These are phyloP conservation scores for Azorinus chamasolen DNA, from an alignment of 2,888 invertebrate species.

Conservation along the genomic window DNA sequence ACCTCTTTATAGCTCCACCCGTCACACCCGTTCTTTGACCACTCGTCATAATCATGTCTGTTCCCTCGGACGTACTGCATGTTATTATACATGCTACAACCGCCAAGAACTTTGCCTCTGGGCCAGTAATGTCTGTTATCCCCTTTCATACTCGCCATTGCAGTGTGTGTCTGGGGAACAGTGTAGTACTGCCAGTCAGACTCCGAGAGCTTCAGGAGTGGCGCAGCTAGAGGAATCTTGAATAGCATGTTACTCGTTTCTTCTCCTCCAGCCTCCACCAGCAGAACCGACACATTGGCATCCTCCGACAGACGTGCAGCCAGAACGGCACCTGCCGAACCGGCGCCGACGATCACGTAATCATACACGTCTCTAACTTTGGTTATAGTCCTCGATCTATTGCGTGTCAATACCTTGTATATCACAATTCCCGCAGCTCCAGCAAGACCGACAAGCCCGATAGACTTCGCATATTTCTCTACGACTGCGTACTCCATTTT, in stretches of 20 bases:
- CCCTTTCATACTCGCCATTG: constrained; percentile 8
- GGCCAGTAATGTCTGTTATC: constrained; percentile 93
- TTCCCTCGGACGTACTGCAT: constrained; percentile 88
- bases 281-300: constrained; percentile 77
- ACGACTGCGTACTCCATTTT: no score
- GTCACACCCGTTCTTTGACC: constrained; percentile 42
- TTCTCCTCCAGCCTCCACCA: no score
- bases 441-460: no score
- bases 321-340: constrained; percentile 86
- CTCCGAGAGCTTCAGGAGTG: constrained; percentile 79
- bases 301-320: constrained; percentile 87
- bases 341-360: constrained; percentile 87
- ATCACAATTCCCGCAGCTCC: no score
- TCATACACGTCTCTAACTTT: no score
- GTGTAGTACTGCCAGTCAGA: constrained; percentile 86
- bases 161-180: constrained; percentile 82
- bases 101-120: constrained; percentile 95
- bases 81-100: constrained; percentile 95
- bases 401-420: no score
- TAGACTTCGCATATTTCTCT: no score
- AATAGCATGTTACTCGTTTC: constrained; percentile 85
- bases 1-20: constrained; percentile 55
- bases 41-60: constrained; percentile 47
- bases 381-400: no score
- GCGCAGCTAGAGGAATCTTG: constrained; percentile 86